These are phyloP conservation scores for Patella pellucida DNA, from an alignment of 2,888 invertebrate species.

Conservation along the genomic window DNA sequence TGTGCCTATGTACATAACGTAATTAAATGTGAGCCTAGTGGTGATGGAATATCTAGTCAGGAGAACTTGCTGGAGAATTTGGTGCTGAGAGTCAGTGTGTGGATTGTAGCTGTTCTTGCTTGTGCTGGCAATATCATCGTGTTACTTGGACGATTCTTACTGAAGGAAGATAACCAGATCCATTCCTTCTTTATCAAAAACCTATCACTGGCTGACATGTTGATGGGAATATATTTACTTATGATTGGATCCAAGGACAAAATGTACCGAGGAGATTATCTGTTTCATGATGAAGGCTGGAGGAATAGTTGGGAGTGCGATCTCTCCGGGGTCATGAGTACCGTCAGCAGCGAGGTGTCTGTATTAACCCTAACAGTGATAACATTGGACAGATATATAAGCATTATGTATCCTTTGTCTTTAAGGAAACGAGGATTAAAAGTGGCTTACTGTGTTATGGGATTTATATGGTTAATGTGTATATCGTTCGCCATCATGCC, in stretches of 20 bases:
- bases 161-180: slow-evolving; percentile 34
- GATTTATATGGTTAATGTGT: slow-evolving; percentile 29
- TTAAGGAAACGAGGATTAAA: slow-evolving; percentile 27
- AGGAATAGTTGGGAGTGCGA: slow-evolving; percentile 75
- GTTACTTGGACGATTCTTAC: slow-evolving; percentile 73
- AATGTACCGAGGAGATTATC: slow-evolving; percentile 74
- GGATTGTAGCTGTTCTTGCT: slow-evolving; percentile 77
- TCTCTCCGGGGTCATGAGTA: slow-evolving; percentile 74
- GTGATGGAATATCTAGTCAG: slow-evolving; percentile 37
- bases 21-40: slow-evolving; percentile 31
- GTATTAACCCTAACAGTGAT: slow-evolving; percentile 37
- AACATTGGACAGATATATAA: slow-evolving; percentile 38
- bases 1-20: slow-evolving; percentile 36
- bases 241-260: slow-evolving; percentile 76
- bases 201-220: slow-evolving; percentile 76
- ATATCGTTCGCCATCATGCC: slow-evolving; percentile 31
- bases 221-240: slow-evolving; percentile 78
- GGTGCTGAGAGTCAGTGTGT: slow-evolving; percentile 72
- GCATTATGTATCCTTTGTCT: slow-evolving; percentile 35
- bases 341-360: slow-evolving; percentile 37
- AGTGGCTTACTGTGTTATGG: slow-evolving; percentile 31
- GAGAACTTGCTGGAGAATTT: slow-evolving; percentile 37
- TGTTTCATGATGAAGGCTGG: slow-evolving; percentile 76
- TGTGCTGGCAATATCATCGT: slow-evolving; percentile 76
- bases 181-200: slow-evolving; percentile 76